phyloP scores from a whole-genome alignment of 2,888 invertebrate species.

The Allophyes oxyacanthae region DNA sequence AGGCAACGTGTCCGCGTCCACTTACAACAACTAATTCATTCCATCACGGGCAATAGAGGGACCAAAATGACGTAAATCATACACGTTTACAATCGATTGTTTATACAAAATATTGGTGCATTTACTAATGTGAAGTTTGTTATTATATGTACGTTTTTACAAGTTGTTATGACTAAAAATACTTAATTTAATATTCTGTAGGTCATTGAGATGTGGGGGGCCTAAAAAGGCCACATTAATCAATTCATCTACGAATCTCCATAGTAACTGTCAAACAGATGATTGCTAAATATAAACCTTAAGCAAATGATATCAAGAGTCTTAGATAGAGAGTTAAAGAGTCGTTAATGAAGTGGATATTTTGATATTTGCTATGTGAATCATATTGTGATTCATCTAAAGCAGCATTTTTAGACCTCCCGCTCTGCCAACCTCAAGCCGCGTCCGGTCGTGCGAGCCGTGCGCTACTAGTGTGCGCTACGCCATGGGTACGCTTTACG shows the following conservation, averaged over 20 bases:
- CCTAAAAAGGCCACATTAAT: too few species aligned
- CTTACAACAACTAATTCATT: constrained; percentile 89
- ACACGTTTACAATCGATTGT: constrained; percentile 1
- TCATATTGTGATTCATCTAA: too few species aligned
- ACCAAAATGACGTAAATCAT: constrained; percentile 19
- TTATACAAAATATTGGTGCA: constrained; percentile 22
- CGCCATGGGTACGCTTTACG: neutral
- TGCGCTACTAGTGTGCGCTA: neutral
- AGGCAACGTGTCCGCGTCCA: constrained; percentile 98
- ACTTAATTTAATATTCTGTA: constrained; percentile 4
- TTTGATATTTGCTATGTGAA: too few species aligned
- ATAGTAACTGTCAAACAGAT: too few species aligned
- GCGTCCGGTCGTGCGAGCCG: neutral
- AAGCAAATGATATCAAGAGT: too few species aligned
- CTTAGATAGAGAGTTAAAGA: too few species aligned
- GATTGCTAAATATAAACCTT: too few species aligned
- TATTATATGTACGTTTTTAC: constrained; percentile 12
- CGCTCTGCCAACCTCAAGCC: neutral
- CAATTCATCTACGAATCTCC: too few species aligned
- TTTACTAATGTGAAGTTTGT: constrained; percentile 43
- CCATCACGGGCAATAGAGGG: constrained; percentile 18
- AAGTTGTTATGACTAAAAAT: constrained; percentile 12
- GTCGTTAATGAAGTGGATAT: too few species aligned
- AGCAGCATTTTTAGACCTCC: too few species aligned
- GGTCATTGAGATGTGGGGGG: constrained; percentile 42